Evolutionary conservation across 2,113 vertebrate genomes (phyloP), one percentile per base, ranked within the genome.

Genomic region (Phycodurus eques): DNA sequence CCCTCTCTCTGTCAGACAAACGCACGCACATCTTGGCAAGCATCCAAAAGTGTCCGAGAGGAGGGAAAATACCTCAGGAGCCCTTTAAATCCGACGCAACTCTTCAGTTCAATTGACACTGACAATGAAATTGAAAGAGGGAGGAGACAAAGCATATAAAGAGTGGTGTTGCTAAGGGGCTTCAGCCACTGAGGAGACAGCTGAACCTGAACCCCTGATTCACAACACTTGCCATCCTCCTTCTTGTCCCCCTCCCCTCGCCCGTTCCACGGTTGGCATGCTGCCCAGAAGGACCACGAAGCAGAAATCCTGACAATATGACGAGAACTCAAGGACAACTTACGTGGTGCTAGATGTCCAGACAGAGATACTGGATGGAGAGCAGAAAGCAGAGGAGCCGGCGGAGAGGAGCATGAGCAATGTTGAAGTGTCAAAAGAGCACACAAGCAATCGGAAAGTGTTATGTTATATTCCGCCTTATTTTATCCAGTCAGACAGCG

Each of bases 141-240:
- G 76, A 80, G 68, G 67, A 76, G 47, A 68, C 80, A 71, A 69
- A 79, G 73, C 74, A 19, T 74, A 49, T 68, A 54, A 78, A 61
- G 49, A 33, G 33, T 53, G 67, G 13, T 71, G 74, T 81, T 20
- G 68, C 67, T 70, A 80, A 81, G 67, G 51, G 80, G 81, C 75
- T 77, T 76, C 42, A 78, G 86, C 79, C 74, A 77, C 78, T 73
- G 81, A 90, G 81, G 79, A 92, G 91, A 92, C 92, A 93, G 90
- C 92, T 92, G 88, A 92, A 92, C 88, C 88, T 87, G 88, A 90
- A 92, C 88, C 90, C 86, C 77, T 81, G 67, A 88, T 83, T 88
- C 83, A 87, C 85, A 88, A 75, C 83, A 73, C 61, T 82, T 80
- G 73, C 76, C 65, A 66, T 71, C 72, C 73, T 73, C 72, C 72